Percentiles rank a stretch among this genome's conserved stretches.
These are phyloP conservation scores for zebrafish (Danio rerio) DNA, from an alignment of 2,113 vertebrate genomes.

Conservation along the genomic window GRCz12tu NC_133192.1:31794501-31795000, in stretches of 20 bases:
- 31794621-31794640: slow-evolving; percentile 99
- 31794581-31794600: slow-evolving; percentile 92
- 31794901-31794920: slow-evolving; percentile 10
- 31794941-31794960: neutral
- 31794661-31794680: slow-evolving; percentile 77
- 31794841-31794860: slow-evolving; percentile 23
- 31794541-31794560: slow-evolving; percentile 98
- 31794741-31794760: slow-evolving; percentile 37
- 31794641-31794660: slow-evolving; percentile 94
- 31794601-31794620: slow-evolving; percentile 99
- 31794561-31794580: slow-evolving; percentile 96
- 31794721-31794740: slow-evolving; percentile 32
- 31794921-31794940: slow-evolving; percentile 7
- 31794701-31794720: slow-evolving; percentile 62
- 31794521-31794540: slow-evolving; percentile 94
- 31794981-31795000: neutral
- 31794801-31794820: slow-evolving; percentile 15
- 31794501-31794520: slow-evolving; percentile 91
- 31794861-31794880: neutral
- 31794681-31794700: slow-evolving; percentile 70
- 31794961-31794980: neutral
- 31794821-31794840: slow-evolving; percentile 40
- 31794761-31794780: slow-evolving; percentile 27
- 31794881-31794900: slow-evolving; percentile 19
- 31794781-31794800: slow-evolving; percentile 38